These are phyloP conservation scores for Typhlomys cinereus DNA, from an alignment of 2,113 vertebrate genomes.

Conservation along the genomic window DNA sequence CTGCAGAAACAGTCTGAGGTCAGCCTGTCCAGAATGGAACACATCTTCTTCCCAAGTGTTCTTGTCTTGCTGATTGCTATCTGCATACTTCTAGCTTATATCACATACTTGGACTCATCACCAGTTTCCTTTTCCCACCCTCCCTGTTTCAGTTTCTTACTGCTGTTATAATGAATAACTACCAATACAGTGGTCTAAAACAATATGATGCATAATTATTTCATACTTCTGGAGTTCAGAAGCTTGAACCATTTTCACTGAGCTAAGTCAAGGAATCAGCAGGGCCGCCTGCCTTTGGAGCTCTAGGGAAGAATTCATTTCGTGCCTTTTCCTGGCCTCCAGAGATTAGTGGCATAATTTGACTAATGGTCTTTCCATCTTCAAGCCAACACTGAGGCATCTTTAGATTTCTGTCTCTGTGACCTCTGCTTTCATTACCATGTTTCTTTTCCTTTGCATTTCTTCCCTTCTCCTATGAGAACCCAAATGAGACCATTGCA, in stretches of 20 bases:
- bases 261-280: not conserved
- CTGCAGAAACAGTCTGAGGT: not conserved
- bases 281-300: not conserved
- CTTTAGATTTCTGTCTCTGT: not conserved
- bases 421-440: not conserved
- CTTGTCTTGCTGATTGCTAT: not conserved
- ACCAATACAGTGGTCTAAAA: not conserved
- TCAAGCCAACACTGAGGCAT: not conserved
- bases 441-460: not conserved
- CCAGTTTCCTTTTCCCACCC: not conserved
- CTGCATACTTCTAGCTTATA: not conserved
- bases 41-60: not conserved
- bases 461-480: not conserved
- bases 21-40: not conserved
- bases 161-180: not conserved
- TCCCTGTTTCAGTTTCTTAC: not conserved
- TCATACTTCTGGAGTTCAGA: not conserved
- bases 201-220: not conserved
- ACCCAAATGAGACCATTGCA: not conserved
- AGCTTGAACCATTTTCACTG: not conserved
- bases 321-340: not conserved
- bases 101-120: not conserved
- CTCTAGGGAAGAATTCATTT: not conserved
- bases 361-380: not conserved
- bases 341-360: not conserved